A percentile compares a stretch with the other conserved stretches of the same genome.
phyloP scores from a whole-genome alignment of 2,888 invertebrate genomes.

The Ormyrus rosae region DNA sequence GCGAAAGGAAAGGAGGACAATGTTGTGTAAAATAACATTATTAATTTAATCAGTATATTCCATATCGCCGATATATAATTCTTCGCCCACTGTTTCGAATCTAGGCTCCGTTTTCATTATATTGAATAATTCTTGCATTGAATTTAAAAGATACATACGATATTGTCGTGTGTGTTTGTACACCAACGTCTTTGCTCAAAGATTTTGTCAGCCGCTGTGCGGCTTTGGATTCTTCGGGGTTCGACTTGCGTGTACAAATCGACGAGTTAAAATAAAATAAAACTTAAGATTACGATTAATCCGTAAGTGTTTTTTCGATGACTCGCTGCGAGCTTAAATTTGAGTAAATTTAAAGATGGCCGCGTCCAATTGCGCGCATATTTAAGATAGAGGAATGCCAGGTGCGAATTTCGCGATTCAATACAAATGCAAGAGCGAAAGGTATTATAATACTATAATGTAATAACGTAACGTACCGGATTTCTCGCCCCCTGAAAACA shows the following conservation, averaged over 20 bases:
- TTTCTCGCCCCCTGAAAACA: conserved; percentile 23
- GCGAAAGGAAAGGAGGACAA: background rate
- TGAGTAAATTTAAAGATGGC: background rate
- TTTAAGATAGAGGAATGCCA: background rate
- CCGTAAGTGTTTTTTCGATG: conserved; percentile 44
- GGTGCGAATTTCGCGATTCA: conserved; percentile 10
- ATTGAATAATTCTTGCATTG: conserved; percentile 7
- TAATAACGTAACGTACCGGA: background rate
- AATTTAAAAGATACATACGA: background rate
- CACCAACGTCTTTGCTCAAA: background rate
- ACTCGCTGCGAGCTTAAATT: conserved; percentile 42
- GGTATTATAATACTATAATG: background rate
- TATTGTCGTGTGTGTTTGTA: background rate
- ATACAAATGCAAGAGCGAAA: background rate
- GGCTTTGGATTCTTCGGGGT: background rate
- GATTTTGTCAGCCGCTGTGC: conserved; percentile 21
- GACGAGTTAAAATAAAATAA: background rate
- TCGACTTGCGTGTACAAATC: background rate
- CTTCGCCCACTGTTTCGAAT: conserved; percentile 38
- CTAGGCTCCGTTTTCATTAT: conserved; percentile 33
- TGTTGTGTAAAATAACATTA: conserved; percentile 18
- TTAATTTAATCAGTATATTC: conserved; percentile 24
- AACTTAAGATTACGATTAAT: conserved; percentile 35
- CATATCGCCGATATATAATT: conserved; percentile 36
- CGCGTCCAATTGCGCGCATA: conserved; percentile 5